These are phyloP conservation scores for Drosophila rhopaloa DNA, from an alignment of 1,140 invertebrate species.

Conservation along the genomic window DNA sequence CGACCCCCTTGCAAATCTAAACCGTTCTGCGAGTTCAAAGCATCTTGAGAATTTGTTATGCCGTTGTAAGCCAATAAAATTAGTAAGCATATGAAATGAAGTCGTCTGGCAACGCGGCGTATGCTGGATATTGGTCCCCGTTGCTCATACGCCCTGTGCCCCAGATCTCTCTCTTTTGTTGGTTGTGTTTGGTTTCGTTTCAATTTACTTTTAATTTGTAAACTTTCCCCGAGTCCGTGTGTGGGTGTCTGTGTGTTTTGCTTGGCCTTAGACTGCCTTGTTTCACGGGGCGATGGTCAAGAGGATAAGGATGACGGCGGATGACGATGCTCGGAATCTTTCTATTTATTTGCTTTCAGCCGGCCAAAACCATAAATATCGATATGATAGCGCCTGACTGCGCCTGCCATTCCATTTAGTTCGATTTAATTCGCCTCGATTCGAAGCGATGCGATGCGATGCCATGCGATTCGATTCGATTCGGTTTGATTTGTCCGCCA, in stretches of 20 bases:
- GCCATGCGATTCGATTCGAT: conserved; percentile 24
- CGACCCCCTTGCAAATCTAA: conserved; percentile 20
- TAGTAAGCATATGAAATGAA: conserved; percentile 65
- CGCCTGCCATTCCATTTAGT: conserved; percentile 40
- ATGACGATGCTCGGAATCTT: conserved; percentile 41
- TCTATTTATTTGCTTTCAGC: conserved; percentile 64
- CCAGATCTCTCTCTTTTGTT: neutral
- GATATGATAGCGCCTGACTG: conserved; percentile 65
- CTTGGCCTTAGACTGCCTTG: conserved; percentile 28
- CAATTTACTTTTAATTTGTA: conserved; percentile 53
- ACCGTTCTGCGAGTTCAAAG: conserved; percentile 56
- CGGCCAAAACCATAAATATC: conserved; percentile 70
- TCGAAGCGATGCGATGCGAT: conserved; percentile 8
- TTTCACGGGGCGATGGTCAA: conserved; percentile 24
- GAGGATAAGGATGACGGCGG: conserved; percentile 20
- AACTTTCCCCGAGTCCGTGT: conserved; percentile 34
- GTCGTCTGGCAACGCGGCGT: conserved; percentile 48
- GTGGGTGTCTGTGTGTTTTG: conserved; percentile 16
- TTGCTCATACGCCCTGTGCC: conserved; percentile 59
- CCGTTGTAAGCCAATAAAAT: conserved; percentile 57
- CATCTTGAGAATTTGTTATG: conserved; percentile 48
- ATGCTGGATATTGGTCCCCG: conserved; percentile 36
- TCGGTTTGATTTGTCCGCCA: conserved; percentile 45
- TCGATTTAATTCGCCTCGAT: conserved; percentile 35
- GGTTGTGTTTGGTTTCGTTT: conserved; percentile 20